A percentile compares a stretch with the other conserved stretches of the same genome.
Conservation (phyloP, 2,797 vertebrate species). For the Potorous gilbertii region DNA sequence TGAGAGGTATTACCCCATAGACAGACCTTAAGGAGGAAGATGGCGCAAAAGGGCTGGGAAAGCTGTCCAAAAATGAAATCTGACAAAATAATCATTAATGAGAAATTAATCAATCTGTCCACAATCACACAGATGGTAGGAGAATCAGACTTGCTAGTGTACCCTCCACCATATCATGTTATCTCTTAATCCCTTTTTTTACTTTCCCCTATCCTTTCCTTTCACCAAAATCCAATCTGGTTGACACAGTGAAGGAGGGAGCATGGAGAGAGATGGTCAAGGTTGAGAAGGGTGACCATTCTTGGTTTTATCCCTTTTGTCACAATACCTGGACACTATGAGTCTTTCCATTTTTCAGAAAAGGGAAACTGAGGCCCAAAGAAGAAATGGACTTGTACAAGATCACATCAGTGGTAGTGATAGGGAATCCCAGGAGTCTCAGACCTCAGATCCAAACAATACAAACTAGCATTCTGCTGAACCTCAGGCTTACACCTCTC, state of each 20-base stretch:
- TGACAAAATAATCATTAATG: neutral
- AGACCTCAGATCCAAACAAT: neutral
- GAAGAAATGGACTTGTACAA: neutral
- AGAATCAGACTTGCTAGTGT: neutral
- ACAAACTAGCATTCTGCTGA: neutral
- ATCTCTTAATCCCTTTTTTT: neutral
- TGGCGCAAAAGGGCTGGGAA: neutral
- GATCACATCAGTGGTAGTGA: neutral
- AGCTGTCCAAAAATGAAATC: neutral
- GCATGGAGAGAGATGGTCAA: neutral
- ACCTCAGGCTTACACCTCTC: neutral
- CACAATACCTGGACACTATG: neutral
- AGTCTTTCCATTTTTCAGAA: neutral
- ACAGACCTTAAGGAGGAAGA: neutral
- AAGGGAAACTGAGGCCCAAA: neutral
- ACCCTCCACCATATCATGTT: neutral
- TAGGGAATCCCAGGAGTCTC: neutral
- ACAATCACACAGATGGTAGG: neutral
- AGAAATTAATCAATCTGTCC: neutral
- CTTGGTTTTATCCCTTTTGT: neutral
- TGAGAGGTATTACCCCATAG: neutral
- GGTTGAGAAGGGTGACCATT: neutral
- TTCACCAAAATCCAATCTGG: neutral
- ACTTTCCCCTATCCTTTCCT: neutral
- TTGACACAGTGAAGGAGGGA: neutral